Base-by-base conservation (phyloP, 1,140 invertebrate species). In the Sitodiplosis mosellana region DNA sequence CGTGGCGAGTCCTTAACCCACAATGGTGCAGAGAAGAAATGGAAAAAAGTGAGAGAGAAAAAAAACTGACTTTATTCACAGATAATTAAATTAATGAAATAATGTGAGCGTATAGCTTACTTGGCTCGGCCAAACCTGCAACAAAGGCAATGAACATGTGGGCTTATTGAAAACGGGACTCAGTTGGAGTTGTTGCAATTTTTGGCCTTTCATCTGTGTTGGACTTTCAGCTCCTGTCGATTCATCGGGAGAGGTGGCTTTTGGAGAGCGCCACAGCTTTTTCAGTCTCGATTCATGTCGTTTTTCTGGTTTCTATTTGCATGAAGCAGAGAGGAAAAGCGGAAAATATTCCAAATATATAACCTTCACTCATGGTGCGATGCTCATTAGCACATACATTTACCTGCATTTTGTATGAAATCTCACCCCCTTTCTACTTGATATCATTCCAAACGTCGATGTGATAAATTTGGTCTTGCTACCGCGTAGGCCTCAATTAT, bases 101-200 rank as follows among this genome's bases (percentile, higher is more conserved):
- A 27, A 27, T 27, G 10, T 5, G 10, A 5, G 27, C n/a, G n/a
- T n/a, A 41, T 53, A 8, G 41, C 47, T 51, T 56, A 64, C 60
- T 56, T 64, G 62, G 63, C 72, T 74, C 45, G 72, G 73, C 72
- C 72, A 74, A 66, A 80, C 74, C 56, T 79, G 76, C 33, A 79
- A 59, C 49, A 79, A 56, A 6, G 77, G 77, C 51, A 80, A 61
- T 20, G 72, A 73, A 56, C 71, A 73, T 51, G 70, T 68, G 51
- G 67, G 64, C 54, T 61, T 61, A 52, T 57, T 62, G 6, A 52
- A 48, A 40, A 50, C 34, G 14, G 53, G 45, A n/a, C 2, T 12
- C 8, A 17, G 36, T 19, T 3, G 18, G 10, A 10, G 43, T 18
- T 33, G 20, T 11, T 33, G 22, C 11, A 42, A 33, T 42, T 17